A percentile compares a stretch with the other conserved stretches of the same genome.
Evolutionary conservation across 2,113 vertebrate genomes (phyloP).

Genomic region (Antidorcas marsupialis): DNA sequence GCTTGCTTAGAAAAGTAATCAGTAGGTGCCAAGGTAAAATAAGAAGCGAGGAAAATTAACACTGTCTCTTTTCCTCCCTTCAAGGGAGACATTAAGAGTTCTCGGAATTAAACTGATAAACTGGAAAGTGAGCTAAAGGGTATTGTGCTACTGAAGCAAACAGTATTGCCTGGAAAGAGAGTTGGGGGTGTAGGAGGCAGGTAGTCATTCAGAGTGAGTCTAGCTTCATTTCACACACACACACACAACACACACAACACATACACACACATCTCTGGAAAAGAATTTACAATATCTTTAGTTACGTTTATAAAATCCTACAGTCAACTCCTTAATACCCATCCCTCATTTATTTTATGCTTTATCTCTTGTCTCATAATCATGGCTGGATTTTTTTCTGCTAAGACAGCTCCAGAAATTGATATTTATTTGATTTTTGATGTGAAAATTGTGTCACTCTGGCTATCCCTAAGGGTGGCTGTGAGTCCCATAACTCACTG

Average conservation of each 20-base stretch:
- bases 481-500: accelerated
- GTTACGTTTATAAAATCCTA: background rate
- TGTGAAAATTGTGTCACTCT: background rate
- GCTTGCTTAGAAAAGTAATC: slow-evolving; percentile 42
- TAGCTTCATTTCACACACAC: background rate
- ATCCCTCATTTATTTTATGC: background rate
- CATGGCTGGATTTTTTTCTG: background rate
- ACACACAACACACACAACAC: background rate
- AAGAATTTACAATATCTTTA: background rate
- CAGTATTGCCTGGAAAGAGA: background rate
- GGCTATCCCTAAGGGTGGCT: background rate
- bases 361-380: background rate
- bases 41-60: background rate
- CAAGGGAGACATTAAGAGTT: background rate
- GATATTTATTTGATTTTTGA: background rate
- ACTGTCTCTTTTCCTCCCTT: background rate
- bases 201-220: background rate
- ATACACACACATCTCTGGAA: background rate
- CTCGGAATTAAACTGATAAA: background rate
- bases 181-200: accelerated
- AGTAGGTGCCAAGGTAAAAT: background rate
- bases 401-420: background rate
- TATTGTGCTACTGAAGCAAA: background rate
- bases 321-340: background rate
- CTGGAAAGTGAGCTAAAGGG: background rate